Evolutionary conservation across 2,797 vertebrate genomes (phyloP).

Genomic region (Parambassis ranga): DNA sequence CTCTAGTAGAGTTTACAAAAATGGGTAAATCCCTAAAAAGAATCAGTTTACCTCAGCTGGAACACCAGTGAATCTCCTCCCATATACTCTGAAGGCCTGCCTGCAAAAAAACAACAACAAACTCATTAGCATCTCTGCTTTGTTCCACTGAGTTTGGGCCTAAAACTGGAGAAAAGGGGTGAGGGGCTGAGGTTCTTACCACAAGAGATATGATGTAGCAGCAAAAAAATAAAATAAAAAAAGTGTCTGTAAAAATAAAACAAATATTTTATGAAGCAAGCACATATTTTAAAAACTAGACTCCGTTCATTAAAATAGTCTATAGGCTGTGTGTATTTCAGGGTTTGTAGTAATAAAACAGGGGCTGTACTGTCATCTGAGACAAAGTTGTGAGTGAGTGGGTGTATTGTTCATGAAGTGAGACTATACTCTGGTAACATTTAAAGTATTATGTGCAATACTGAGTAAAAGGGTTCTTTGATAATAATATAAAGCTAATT

Average conservation of each 20-base stretch:
- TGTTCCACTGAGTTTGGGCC: constrained; percentile 26
- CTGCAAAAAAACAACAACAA: constrained; percentile 9
- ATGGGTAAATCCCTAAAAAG: background rate
- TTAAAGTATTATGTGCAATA: constrained; percentile 70
- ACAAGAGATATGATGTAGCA: constrained; percentile 74
- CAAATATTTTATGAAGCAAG: constrained; percentile 78
- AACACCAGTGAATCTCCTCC: constrained; percentile 2
- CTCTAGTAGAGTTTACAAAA: too few species aligned
- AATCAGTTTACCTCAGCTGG: constrained; percentile 3
- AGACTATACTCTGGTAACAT: constrained; percentile 62
- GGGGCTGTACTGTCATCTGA: constrained; percentile 21
- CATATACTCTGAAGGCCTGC: constrained; percentile 31
- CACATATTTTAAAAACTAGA: constrained; percentile 80
- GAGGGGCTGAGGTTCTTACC: constrained; percentile 43
- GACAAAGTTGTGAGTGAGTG: constrained; percentile 36
- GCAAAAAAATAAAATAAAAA: too few species aligned
- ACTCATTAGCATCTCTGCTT: constrained; percentile 59
- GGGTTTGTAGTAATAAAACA: constrained; percentile 46
- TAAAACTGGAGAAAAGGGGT: constrained; percentile 20
- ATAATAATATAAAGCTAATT: constrained; percentile 59
- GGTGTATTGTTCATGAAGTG: constrained; percentile 43
- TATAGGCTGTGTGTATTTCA: constrained; percentile 63
- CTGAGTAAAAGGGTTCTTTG: constrained; percentile 59
- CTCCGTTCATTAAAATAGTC: constrained; percentile 71
- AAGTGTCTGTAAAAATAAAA: constrained; percentile 58